Percentiles rank a stretch among this genome's conserved stretches.
Evolutionary conservation across 2,113 vertebrate genomes (phyloP).

Genomic region (Cavia aperea): DNA sequence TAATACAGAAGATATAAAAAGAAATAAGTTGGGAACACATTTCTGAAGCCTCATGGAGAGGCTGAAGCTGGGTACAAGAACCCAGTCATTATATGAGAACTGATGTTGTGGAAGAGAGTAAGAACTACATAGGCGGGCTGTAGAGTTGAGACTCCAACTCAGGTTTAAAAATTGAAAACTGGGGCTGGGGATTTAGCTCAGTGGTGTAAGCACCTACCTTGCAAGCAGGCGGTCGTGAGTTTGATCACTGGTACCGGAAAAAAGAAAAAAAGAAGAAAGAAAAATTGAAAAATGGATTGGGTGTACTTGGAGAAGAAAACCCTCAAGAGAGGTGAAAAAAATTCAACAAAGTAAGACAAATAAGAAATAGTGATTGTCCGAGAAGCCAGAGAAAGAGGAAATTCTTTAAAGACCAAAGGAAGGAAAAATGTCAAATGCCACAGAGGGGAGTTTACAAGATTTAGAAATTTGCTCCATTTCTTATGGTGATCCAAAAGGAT

Average conservation of each 20-base stretch:
- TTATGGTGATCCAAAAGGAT: background rate
- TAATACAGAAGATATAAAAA: background rate
- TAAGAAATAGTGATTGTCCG: background rate
- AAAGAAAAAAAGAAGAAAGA: background rate
- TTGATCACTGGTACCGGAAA: no score
- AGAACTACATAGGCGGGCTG: background rate
- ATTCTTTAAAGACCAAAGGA: background rate
- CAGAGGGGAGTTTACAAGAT: background rate
- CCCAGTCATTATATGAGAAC: background rate
- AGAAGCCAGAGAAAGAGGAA: conserved; percentile 11
- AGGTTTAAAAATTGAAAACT: background rate
- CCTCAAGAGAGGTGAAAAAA: background rate
- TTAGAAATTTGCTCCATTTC: background rate
- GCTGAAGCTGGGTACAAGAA: background rate
- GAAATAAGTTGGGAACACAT: background rate
- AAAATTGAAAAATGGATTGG: background rate
- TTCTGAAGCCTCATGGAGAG: conserved; percentile 1
- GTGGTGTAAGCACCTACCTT: no score
- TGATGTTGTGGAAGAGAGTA: background rate
- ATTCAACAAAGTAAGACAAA: background rate
- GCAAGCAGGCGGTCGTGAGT: no score
- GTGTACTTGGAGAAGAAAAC: background rate
- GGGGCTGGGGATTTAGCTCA: no score
- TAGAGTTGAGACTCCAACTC: background rate
- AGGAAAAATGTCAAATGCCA: background rate